Percentiles rank a stretch among this genome's conserved stretches.
Evolutionary conservation across 2,797 vertebrate genomes (phyloP).

Genomic region (Hoplostethus atlanticus): DNA sequence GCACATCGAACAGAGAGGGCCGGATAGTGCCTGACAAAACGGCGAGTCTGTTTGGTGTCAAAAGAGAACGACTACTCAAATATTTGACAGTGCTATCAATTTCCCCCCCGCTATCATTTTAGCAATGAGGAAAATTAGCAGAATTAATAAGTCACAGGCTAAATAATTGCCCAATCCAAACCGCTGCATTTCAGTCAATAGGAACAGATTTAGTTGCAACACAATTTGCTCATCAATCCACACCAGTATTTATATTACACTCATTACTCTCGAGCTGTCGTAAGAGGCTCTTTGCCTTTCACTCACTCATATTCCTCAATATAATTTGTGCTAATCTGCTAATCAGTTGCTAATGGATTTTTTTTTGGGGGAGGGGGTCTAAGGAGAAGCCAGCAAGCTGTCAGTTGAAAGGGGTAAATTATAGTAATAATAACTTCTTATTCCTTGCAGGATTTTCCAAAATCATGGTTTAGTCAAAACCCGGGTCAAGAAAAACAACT

Average conservation of each 20-base stretch:
- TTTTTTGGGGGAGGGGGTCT: too few species aligned
- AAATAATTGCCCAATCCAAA: conserved; percentile 38
- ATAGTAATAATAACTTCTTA: too few species aligned
- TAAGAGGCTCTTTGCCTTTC: neutral
- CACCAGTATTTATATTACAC: conserved; percentile 41
- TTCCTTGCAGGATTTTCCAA: too few species aligned
- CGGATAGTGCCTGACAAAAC: conserved; percentile 36
- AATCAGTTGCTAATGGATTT: neutral
- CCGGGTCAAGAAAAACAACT: too few species aligned
- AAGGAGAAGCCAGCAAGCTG: too few species aligned
- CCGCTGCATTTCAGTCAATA: conserved; percentile 18
- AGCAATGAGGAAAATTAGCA: conserved; percentile 45
- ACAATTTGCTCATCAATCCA: conserved; percentile 33
- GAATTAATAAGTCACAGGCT: conserved; percentile 54
- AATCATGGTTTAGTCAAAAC: too few species aligned
- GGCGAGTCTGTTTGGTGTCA: conserved; percentile 44
- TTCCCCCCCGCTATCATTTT: conserved; percentile 38
- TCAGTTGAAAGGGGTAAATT: too few species aligned
- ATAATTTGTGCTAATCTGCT: neutral
- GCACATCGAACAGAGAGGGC: conserved; percentile 48
- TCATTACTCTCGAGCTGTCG: conserved; percentile 51
- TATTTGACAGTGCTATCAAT: conserved; percentile 47
- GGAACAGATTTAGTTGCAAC: conserved; percentile 19
- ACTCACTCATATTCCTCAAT: neutral
- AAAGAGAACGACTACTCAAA: conserved; percentile 44